Conservation (phyloP, 2,113 vertebrate species). For the Falco punctatus region DNA sequence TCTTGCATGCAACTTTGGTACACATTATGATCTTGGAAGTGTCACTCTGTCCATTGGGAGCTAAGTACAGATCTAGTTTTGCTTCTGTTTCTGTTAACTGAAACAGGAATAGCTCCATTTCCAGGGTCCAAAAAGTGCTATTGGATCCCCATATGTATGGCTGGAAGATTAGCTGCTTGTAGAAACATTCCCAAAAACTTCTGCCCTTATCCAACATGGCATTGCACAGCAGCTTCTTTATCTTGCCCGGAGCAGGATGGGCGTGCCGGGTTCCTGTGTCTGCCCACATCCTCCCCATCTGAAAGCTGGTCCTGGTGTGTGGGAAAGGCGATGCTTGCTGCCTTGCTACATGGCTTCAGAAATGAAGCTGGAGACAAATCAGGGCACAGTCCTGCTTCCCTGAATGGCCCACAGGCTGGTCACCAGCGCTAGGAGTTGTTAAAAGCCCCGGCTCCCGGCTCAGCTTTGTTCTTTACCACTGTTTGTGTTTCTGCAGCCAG, state of each 20-base stretch:
- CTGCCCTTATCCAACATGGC: neutral
- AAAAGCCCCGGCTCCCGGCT: neutral
- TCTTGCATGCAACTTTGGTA: neutral
- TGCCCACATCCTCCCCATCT: neutral
- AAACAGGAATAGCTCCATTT: neutral
- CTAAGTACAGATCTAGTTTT: neutral
- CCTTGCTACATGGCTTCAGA: neutral
- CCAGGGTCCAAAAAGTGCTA: neutral
- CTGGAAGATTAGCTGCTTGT: neutral
- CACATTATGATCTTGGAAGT: neutral
- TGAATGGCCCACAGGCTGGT: neutral
- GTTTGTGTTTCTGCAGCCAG: neutral
- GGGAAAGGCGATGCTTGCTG: accelerated
- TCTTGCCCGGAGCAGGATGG: neutral
- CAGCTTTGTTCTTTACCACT: neutral
- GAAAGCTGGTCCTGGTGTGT: neutral
- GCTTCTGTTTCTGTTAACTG: neutral
- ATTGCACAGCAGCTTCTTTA: neutral
- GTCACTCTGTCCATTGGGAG: neutral
- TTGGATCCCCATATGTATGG: neutral
- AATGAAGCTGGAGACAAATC: neutral
- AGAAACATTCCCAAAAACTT: neutral
- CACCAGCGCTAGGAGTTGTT: neutral
- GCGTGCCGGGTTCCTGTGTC: neutral
- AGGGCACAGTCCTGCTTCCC: neutral